A percentile compares a stretch with the other conserved stretches of the same genome.
These are phyloP conservation scores for Barypeithes pellucidus DNA, from an alignment of 2,888 invertebrate species.

Conservation along the genomic window DNA sequence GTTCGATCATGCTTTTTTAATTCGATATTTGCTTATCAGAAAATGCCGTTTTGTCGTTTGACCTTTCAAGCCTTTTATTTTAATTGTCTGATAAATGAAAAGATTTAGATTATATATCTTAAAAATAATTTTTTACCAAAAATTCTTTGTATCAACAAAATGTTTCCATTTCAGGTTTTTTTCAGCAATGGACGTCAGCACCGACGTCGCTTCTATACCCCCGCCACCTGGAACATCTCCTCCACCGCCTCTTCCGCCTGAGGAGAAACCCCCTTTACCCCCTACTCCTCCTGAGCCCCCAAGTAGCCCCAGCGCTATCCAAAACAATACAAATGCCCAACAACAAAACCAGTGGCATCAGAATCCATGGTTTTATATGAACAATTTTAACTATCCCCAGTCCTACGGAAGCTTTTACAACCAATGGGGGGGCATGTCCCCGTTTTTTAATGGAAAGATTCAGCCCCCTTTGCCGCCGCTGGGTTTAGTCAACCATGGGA, in stretches of 20 bases:
- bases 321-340: not conserved
- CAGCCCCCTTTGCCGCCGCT: conserved; percentile 76
- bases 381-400: conserved; percentile 54
- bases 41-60: not conserved
- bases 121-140: too few species aligned
- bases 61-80: too few species aligned
- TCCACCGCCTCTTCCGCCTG: conserved; percentile 59
- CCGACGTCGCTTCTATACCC: conserved; percentile 57
- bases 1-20: too few species aligned
- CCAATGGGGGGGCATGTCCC: conserved; percentile 57
- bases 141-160: not conserved
- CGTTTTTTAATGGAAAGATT: conserved; percentile 62
- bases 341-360: conserved; percentile 50
- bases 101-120: too few species aligned
- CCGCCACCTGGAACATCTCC: conserved; percentile 60
- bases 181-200: conserved; percentile 52
- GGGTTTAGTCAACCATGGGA: conserved; percentile 69
- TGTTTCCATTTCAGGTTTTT: conserved; percentile 22
- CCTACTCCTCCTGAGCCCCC: conserved; percentile 25
- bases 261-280: conserved; percentile 43
- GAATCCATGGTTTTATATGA: conserved; percentile 34
- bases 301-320: not conserved
- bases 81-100: too few species aligned
- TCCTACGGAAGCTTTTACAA: conserved; percentile 68
- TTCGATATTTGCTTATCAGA: not conserved